phyloP scores from a whole-genome alignment of 2,797 vertebrate species.

The Sebastes minor region DNA sequence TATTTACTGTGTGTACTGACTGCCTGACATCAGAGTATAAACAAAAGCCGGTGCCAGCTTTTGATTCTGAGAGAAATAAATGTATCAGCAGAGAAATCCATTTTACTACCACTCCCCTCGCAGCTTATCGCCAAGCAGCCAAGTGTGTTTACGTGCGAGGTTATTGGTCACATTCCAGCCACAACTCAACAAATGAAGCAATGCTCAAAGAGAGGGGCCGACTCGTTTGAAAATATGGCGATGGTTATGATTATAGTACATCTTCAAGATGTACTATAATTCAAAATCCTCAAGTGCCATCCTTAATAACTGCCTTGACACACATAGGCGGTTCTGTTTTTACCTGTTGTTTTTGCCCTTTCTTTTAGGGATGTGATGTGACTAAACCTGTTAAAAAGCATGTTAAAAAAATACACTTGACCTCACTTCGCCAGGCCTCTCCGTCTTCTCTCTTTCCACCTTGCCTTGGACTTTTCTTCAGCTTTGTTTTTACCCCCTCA shows the following conservation, averaged over 20 bases:
- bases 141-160: slow-evolving; percentile 12
- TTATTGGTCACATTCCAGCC: slow-evolving; percentile 21
- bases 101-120: slow-evolving; percentile 34
- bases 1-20: slow-evolving; percentile 58
- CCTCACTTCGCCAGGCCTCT: background rate
- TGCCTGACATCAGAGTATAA: slow-evolving; percentile 46
- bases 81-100: slow-evolving; percentile 56
- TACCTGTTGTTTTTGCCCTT: background rate
- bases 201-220: background rate
- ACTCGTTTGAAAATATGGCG: background rate
- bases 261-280: no score
- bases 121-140: slow-evolving; percentile 12
- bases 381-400: background rate
- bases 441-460: background rate
- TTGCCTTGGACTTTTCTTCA: background rate
- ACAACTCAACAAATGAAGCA: slow-evolving; percentile 16
- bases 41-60: slow-evolving; percentile 51
- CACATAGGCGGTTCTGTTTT: background rate
- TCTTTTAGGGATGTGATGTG: background rate
- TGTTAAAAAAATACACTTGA: background rate
- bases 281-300: background rate
- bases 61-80: slow-evolving; percentile 50
- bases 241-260: background rate
- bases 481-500: slow-evolving; percentile 1
- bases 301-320: background rate